phyloP scores from a whole-genome alignment of 2,113 vertebrate genomes.

The Columba livia region DNA sequence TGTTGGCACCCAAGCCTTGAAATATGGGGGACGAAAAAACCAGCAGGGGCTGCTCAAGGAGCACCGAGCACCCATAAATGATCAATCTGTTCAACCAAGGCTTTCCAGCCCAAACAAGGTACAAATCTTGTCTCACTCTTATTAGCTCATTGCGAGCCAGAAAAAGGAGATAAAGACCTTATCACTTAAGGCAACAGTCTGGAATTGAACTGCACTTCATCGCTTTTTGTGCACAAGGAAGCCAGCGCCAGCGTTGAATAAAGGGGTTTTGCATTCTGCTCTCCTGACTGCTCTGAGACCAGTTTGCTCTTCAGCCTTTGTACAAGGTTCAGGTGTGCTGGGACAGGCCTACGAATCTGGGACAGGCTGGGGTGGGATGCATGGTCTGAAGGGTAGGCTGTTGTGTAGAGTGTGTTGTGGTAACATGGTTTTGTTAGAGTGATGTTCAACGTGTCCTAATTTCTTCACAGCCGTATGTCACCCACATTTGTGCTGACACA shows the following conservation, averaged over 20 bases:
- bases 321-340: too few species aligned
- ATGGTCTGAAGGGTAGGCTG: neutral
- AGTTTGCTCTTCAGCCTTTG: neutral
- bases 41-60: neutral
- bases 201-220: neutral
- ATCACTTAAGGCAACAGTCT: neutral
- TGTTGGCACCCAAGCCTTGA: neutral
- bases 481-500: neutral
- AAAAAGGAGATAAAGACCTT: neutral
- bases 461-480: neutral
- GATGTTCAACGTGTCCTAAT: neutral
- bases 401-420: too few species aligned
- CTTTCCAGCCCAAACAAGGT: neutral
- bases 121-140: neutral
- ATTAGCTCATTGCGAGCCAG: neutral
- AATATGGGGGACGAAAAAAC: neutral
- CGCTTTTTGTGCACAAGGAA: neutral
- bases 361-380: neutral
- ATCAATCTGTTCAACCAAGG: neutral
- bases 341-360: neutral
- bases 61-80: neutral
- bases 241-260: neutral
- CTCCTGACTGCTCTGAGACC: neutral
- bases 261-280: neutral
- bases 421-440: neutral